Conservation (phyloP, 2,113 vertebrate genomes). For the Callorhinus ursinus region DNA sequence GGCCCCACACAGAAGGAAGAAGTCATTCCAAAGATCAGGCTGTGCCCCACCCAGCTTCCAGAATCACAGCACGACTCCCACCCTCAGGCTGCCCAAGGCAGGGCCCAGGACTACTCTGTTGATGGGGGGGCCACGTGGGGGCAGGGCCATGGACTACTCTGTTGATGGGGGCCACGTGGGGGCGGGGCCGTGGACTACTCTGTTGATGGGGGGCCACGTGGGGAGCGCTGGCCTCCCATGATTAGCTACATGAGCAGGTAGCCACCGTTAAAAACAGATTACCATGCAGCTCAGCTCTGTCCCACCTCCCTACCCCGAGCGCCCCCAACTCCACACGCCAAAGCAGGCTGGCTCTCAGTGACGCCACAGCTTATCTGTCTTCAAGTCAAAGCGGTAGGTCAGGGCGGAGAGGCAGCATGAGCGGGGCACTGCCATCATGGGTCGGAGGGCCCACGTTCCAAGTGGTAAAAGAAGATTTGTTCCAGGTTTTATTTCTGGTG, state of each 20-base stretch:
- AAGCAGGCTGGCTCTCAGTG: neutral
- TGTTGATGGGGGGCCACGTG: conserved; percentile 22
- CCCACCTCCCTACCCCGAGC: neutral
- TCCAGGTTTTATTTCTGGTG: neutral
- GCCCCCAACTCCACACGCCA: neutral
- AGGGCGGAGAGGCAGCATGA: neutral
- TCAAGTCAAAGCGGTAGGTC: conserved; percentile 43
- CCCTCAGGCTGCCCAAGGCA: neutral
- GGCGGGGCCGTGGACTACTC: conserved; percentile 8
- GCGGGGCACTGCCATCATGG: conserved; percentile 45
- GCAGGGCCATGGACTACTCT: conserved; percentile 14
- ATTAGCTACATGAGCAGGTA: neutral
- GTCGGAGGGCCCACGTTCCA: conserved; percentile 34
- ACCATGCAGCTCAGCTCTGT: conserved; percentile 44
- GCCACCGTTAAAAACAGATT: conserved; percentile 22
- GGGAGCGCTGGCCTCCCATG: conserved; percentile 33
- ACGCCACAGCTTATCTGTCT: conserved; percentile 31
- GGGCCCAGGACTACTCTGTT: conserved; percentile 33
- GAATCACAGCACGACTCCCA: neutral
- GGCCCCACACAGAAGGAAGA: no score
- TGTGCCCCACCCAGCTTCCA: neutral
- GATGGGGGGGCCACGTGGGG: neutral
- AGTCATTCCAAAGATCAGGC: neutral
- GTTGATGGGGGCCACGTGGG: neutral
- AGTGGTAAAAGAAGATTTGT: conserved; percentile 52